Conservation (phyloP, 2,888 invertebrate species). For the Leptura quadrifasciata region DNA sequence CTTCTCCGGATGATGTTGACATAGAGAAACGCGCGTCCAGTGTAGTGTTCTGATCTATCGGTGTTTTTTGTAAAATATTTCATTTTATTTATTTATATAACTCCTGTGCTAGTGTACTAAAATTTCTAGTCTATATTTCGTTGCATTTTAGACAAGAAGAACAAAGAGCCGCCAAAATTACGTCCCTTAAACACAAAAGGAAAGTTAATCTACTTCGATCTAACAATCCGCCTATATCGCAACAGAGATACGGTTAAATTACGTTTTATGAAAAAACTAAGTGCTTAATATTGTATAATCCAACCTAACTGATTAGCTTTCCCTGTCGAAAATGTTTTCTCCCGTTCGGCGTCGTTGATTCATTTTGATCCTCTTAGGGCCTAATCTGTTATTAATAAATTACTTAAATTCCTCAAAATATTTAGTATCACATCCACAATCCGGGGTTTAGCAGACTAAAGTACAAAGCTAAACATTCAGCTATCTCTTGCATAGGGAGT, state of each 20-base stretch:
- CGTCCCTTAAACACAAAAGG: neutral
- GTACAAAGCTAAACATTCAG: conserved; percentile 8
- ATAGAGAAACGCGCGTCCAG: too few relatives aligned
- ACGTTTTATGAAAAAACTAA: neutral
- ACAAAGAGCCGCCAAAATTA: neutral
- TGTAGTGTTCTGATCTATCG: too few relatives aligned
- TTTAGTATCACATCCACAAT: conserved; percentile 3
- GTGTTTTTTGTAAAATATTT: too few relatives aligned
- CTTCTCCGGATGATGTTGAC: too few relatives aligned
- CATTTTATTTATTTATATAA: too few relatives aligned
- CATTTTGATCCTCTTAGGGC: conserved; percentile 11
- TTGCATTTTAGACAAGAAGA: too few relatives aligned
- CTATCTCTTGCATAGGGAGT: neutral
- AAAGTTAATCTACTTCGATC: neutral
- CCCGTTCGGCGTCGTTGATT: neutral
- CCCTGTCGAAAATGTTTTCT: neutral
- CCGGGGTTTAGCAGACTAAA: conserved; percentile 1
- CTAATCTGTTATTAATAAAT: conserved; percentile 17
- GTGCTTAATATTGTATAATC: neutral
- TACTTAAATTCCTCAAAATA: conserved; percentile 19
- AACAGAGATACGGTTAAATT: neutral
- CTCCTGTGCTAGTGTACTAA: too few relatives aligned
- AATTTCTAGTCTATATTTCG: too few relatives aligned
- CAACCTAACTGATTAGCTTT: neutral
- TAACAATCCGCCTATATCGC: neutral